Conservation (phyloP, 2,113 vertebrate species). For the Petaurus breviceps region DNA sequence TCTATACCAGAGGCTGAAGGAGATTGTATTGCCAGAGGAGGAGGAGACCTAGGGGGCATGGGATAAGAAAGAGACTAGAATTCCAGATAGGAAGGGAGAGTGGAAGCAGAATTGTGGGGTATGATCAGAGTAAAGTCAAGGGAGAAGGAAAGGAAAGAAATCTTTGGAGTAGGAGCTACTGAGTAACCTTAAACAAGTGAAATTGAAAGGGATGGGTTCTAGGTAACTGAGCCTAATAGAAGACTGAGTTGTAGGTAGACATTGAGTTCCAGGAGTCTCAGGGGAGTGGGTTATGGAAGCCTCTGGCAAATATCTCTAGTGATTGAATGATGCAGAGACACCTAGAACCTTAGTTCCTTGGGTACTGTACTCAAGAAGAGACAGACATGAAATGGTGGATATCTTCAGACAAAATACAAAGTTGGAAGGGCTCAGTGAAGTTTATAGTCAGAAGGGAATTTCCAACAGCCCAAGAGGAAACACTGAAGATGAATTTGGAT, state of each 20-base stretch:
- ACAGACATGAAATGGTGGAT: background rate
- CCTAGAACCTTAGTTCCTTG: background rate
- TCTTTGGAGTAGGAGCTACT: background rate
- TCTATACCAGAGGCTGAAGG: slow-evolving; percentile 32
- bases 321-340: background rate
- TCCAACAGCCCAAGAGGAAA: background rate
- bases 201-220: background rate
- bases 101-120: slow-evolving; percentile 5
- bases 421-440: background rate
- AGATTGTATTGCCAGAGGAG: background rate
- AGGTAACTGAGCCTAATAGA: background rate
- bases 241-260: background rate
- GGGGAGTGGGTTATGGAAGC: background rate
- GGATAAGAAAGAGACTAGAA: slow-evolving; percentile 40
- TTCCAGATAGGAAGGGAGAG: slow-evolving; percentile 38
- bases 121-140: background rate
- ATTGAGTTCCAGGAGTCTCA: background rate
- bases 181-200: background rate
- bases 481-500: background rate
- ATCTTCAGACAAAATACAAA: background rate
- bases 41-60: slow-evolving; percentile 37
- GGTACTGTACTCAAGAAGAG: slow-evolving; percentile 22
- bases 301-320: background rate
- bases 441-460: background rate
- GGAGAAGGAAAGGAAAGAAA: background rate